phyloP scores from a whole-genome alignment of 92 coral and sea anemone genomes.

The Paramuricea clavata region DNA sequence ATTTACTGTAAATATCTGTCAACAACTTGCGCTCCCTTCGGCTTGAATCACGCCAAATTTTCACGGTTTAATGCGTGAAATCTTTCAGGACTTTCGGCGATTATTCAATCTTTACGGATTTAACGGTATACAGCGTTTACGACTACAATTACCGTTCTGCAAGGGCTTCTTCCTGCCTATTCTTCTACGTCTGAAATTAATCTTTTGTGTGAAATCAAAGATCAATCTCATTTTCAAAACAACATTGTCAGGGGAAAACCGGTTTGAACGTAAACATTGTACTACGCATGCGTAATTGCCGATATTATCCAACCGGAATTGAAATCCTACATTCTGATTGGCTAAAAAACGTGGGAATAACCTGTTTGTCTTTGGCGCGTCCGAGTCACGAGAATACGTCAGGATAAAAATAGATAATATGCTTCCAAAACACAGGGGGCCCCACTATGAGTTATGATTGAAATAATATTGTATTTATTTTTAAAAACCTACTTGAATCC shows the following conservation, averaged over 20 bases:
- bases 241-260: slow-evolving; percentile 35
- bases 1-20: neutral
- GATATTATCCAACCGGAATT: neutral
- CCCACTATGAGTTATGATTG: no score
- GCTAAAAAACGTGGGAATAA: neutral
- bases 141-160: neutral
- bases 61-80: neutral
- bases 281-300: slow-evolving; percentile 20
- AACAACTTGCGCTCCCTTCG: neutral
- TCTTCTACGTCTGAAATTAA: neutral
- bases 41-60: neutral
- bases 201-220: neutral
- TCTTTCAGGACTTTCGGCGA: neutral
- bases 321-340: neutral
- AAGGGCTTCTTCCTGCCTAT: neutral
- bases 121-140: neutral
- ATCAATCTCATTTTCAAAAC: slow-evolving; percentile 3
- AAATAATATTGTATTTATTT: no score
- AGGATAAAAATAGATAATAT: neutral
- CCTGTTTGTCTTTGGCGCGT: neutral
- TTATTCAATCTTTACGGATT: neutral
- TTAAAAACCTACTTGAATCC: no score
- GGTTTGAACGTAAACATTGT: slow-evolving; percentile 10
- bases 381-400: neutral
- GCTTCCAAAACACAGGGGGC: neutral